A percentile compares a stretch with the other conserved stretches of the same genome.
phyloP scores from a whole-genome alignment of 2,797 vertebrate species.

The Cichlasoma orientale region DNA sequence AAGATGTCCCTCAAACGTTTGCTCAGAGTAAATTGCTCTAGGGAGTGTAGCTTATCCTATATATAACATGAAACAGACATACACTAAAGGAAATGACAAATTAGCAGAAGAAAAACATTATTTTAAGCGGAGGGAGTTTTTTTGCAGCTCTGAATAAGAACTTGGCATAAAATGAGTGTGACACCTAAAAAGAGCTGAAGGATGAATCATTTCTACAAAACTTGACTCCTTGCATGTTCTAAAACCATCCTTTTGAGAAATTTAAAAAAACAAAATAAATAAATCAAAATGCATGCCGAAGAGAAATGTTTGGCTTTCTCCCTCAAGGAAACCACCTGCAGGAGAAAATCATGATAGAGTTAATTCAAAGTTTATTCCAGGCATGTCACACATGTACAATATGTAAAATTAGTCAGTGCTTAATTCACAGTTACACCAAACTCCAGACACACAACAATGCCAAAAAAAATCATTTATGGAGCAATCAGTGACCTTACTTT shows the following conservation, averaged over 20 bases:
- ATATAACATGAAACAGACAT: conserved; percentile 47
- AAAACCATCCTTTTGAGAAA: conserved; percentile 10
- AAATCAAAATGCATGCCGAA: conserved; percentile 9
- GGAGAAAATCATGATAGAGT: not conserved
- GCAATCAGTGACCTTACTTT: conserved; percentile 10
- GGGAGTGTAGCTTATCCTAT: conserved; percentile 18
- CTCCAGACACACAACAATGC: conserved; percentile 2
- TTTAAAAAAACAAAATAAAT: not conserved
- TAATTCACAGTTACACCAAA: not conserved
- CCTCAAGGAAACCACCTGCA: conserved; percentile 23
- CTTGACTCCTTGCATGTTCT: not conserved
- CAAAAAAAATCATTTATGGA: not conserved
- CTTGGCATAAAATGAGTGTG: not conserved
- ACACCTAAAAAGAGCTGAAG: not conserved
- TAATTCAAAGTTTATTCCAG: not conserved
- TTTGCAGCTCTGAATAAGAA: not conserved
- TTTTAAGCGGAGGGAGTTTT: not conserved
- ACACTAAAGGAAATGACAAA: conserved; percentile 38
- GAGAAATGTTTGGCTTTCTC: conserved; percentile 22
- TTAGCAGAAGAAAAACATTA: conserved; percentile 11
- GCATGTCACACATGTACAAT: not conserved
- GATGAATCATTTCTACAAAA: conserved; percentile 5
- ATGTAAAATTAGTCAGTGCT: not conserved
- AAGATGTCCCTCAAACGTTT: conserved; percentile 52
- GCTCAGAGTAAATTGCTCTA: conserved; percentile 23